A percentile compares a stretch with the other conserved stretches of the same genome.
phyloP scores from a whole-genome alignment of 2,797 vertebrate species.

The Triplophysa bombifrons region DNA sequence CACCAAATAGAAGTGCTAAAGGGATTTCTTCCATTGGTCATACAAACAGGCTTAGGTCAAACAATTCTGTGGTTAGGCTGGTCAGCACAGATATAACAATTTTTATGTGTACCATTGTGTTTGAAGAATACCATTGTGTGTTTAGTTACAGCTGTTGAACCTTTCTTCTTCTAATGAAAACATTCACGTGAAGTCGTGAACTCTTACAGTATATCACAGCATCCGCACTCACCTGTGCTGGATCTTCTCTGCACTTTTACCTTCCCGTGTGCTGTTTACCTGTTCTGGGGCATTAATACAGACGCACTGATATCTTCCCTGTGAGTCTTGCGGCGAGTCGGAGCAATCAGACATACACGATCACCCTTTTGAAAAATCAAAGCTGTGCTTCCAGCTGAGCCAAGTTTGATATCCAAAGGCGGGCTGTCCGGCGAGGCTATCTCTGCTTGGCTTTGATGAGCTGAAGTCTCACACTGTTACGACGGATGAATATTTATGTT shows the following conservation, averaged over 20 bases:
- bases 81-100: no score
- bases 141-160: no score
- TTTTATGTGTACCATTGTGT: no score
- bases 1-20: background rate
- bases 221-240: background rate
- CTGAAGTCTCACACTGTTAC: constrained; percentile 26
- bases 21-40: no score
- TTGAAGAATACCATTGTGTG: background rate
- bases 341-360: constrained; percentile 44
- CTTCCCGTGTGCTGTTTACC: constrained; percentile 30
- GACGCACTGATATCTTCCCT: constrained; percentile 21
- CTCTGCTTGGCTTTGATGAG: constrained; percentile 42
- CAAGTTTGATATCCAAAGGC: constrained; percentile 36
- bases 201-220: background rate
- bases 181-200: background rate
- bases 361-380: constrained; percentile 48
- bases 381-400: constrained; percentile 35
- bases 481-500: constrained; percentile 33
- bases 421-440: constrained; percentile 26
- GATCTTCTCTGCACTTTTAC: background rate
- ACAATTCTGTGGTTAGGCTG: no score
- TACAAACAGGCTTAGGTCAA: no score
- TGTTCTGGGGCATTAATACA: constrained; percentile 29
- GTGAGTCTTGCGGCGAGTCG: constrained; percentile 26
- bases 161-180: background rate